Base-by-base conservation (phyloP, 1,140 invertebrate genomes). In the Drosophila sp. region DNA sequence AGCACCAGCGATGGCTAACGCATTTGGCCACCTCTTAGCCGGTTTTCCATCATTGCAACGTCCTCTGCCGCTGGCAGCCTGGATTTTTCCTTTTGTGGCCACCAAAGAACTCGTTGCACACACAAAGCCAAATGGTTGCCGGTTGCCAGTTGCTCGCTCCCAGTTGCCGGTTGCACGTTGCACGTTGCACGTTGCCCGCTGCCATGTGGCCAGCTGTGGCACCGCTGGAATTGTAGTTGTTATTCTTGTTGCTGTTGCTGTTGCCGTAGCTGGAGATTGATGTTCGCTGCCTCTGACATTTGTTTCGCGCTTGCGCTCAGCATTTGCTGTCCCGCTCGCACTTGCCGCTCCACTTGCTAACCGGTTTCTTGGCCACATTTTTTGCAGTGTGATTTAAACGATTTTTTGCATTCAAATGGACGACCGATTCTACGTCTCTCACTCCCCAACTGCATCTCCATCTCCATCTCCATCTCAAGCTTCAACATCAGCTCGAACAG, bases 221-320 rank as follows among this genome's bases (percentile, higher is more conserved):
- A 43, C 56, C 46, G 63, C 72, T 46, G 41, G 36, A 43, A 54
- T 21, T 56, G 32, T 54, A 46, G 48, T 57, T 56, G 75, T 16
- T 53, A 4, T 27, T 11, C 13, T 38, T 64, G n/a, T 45, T 27
- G 56, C 58, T 57, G 69, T 9, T 53, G 34, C 9, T 21, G 53
- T 18, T 11, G 40, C 27, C 77, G 16, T 5, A 54, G 45, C 57
- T 62, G 13, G 83, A 87, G 83, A 89, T 89, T 89, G 83, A 89
- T 89, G 83, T 89, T 89, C 54, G 80, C 72, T 89, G 83, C 76
- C 80, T 89, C 83, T 89, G 84, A 89, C 83, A 89, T 89, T 89
- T 89, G 84, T 89, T 89, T 83, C 79, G 79, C 80, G 83, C 83
- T 77, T 75, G 46, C 65, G 59, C 70, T 75, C 69, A 65, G 21